Evolutionary conservation across 2,113 vertebrate species (phyloP), one percentile per base, ranked within the genome.

Genomic region (Chloroceryle aenea): DNA sequence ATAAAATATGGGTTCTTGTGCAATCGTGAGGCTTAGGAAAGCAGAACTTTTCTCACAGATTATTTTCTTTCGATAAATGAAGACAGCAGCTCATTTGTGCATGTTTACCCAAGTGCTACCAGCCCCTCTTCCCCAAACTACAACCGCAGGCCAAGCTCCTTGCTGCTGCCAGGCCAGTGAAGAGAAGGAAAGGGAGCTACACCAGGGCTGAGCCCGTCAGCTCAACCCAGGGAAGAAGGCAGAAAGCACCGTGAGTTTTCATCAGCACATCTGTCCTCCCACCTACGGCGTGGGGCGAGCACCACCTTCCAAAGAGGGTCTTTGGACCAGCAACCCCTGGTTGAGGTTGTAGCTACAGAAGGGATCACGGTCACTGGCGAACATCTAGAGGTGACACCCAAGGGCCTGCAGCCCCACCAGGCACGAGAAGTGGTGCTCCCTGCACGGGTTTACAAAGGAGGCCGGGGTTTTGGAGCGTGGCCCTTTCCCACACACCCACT

Each of bases 51-150:
- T 90, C 91, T 94, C 89, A 95, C 73, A n/a, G 78, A 91, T 81
- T 87, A 77, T 95, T 95, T 94, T 93, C 68, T 90, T 95, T 91
- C 12, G 2, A 85, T 95, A 95, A 95, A 92, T 85, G 85, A 83
- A 92, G 75, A 93, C 76, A 90, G 78, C 47, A 84, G 89, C 30
- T 73, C 59, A 45, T 88, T 92, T 91, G 64, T 78, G 27, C 30
- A 3, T 63, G 38, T 84, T 85, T 63, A 89, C 59, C 17, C 72
- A 3, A 91, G 55, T 10, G 48, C 73, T 56, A 88, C 66, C 74
- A 89, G 82, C 62, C 62, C 53, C 36, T 66, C 52, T 34, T 47
- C 26, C n/a, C 26, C 68, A 43, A 26, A 29, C 38, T 10, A 3
- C 7, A 80, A 27, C 53, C 12, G 0, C 0, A 23, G 59, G 68